phyloP scores from a whole-genome alignment of 2,113 vertebrate genomes.

The Ondatra zibethicus region DNA sequence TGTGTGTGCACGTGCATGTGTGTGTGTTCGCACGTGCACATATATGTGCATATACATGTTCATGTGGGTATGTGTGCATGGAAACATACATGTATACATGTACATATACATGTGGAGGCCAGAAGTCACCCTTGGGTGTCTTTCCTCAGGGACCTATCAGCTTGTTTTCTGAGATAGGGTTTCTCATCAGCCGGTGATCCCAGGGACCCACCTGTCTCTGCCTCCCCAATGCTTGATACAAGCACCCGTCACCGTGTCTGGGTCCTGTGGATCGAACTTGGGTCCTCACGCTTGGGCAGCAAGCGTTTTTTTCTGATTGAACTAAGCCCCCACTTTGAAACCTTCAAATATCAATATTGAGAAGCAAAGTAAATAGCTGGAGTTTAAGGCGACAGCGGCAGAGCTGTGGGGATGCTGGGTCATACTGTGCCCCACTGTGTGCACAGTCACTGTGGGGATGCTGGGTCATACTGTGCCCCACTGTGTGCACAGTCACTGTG shows the following conservation, averaged over 20 bases:
- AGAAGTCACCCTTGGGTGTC: not conserved
- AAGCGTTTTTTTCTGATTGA: not conserved
- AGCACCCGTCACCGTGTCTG: not conserved
- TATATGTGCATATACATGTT: not conserved
- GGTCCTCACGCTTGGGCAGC: not conserved
- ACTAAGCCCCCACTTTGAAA: not conserved
- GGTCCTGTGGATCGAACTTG: not conserved
- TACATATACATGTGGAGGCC: not conserved
- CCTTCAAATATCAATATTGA: not conserved
- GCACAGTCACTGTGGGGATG: no score
- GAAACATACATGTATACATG: not conserved
- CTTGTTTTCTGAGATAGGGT: not conserved
- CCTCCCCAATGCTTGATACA: not conserved
- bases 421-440: not conserved
- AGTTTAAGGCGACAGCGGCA: not conserved
- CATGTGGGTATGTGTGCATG: not conserved
- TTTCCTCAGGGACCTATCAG: not conserved
- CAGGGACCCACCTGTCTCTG: no score
- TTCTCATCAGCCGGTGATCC: not conserved
- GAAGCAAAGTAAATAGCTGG: not conserved
- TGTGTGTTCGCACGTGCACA: rapidly evolving
- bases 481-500: not conserved
- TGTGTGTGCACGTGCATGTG: not conserved
- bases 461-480: no score
- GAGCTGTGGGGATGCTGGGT: not conserved